Base-by-base conservation (phyloP, 2,888 invertebrate genomes). In the Pollenia labialis region DNA sequence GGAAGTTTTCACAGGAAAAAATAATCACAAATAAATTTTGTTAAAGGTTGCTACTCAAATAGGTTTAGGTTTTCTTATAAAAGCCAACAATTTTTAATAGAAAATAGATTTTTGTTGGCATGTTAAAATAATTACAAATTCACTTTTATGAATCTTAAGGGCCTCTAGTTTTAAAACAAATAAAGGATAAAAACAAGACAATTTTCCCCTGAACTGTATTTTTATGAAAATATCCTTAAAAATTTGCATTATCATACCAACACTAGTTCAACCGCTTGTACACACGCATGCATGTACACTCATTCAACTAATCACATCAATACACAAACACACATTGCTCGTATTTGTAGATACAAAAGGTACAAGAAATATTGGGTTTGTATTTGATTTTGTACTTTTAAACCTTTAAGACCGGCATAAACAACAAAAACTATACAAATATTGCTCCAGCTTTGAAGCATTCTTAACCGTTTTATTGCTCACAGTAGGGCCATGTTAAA, bases 321-420 rank as follows among this genome's bases (percentile, higher is more conserved):
- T 18, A 71, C 18, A 12, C 9, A 23, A n/a, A 48, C 6, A 12
- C 40, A 58, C 52, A 10, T 32, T 32, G 1, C 58, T 23, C 23
- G 4, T 56, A n/a, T 58, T 56, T 32, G 12, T 7, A 16, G 23
- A 23, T 23, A 23, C 18, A 62, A 62, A 40, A 75, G 16, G 40
- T 42, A n/a, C 60, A 10, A 4, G 12, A 1, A 16, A 62, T 40
- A 42, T 62, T 32, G 11, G 16, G 10, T 42, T 62, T 52, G n/a
- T 23, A 42, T 50, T 42, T 52, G 42, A 60, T 52, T 62, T 62
- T 56, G 71, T 56, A 23, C 10, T 50, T 62, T 74, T n/a, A 46
- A 60, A 16, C 16, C 23, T 40, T 60, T 60, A 7, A 48, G 14
- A 16, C 48, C 40, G 48, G 16, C 50, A 40, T 40, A 40, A 72